Conservation (phyloP, 2,797 vertebrate genomes). For the Poeciliopsis gracilis region DNA sequence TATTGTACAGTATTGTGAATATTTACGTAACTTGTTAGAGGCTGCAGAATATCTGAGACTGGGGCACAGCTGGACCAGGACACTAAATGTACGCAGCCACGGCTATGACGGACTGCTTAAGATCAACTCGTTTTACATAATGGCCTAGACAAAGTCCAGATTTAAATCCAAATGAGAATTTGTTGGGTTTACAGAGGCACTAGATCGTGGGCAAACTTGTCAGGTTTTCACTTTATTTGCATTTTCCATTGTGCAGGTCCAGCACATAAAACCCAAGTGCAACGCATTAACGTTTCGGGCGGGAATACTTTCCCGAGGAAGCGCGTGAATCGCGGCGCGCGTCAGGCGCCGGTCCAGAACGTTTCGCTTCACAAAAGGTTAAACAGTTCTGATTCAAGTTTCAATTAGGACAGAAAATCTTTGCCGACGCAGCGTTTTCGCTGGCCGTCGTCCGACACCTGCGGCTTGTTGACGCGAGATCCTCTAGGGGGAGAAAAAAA, state of each 20-base stretch:
- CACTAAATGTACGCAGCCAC: neutral
- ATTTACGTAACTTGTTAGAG: neutral
- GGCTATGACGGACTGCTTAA: neutral
- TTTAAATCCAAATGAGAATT: neutral
- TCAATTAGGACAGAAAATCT: neutral
- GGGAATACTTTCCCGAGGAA: neutral
- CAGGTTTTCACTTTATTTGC: neutral
- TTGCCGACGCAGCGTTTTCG: constrained; percentile 25
- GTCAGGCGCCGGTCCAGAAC: neutral
- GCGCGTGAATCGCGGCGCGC: neutral
- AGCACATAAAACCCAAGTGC: neutral
- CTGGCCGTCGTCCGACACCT: constrained; percentile 54
- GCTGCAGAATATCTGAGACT: neutral
- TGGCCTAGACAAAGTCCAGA: neutral
- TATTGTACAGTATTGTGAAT: neutral
- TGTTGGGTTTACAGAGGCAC: neutral
- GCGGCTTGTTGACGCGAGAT: constrained; percentile 57
- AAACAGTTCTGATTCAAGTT: neutral
- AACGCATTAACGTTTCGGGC: neutral
- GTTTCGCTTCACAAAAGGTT: constrained; percentile 7
- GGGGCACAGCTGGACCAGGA: neutral
- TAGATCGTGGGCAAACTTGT: neutral
- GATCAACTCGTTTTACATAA: neutral
- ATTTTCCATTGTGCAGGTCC: neutral
- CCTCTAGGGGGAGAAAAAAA: constrained; percentile 44